Evolutionary conservation across 2,888 invertebrate genomes (phyloP), one percentile per base, ranked within the genome.

Genomic region (Glyphotaelius pellucidus): DNA sequence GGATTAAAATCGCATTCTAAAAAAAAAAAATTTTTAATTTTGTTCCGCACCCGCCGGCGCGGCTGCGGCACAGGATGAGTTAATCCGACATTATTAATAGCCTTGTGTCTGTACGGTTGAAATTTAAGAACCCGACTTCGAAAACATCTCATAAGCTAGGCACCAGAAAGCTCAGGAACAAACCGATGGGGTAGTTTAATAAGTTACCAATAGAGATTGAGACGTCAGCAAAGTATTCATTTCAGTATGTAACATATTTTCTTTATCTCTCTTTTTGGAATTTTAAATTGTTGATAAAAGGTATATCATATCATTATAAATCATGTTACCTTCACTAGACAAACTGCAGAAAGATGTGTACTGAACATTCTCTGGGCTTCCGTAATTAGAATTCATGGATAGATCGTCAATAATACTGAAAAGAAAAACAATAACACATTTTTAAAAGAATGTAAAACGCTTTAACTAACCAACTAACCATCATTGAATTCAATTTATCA

Each of bases 341-440:
- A 91, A 47, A 35, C 91, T 92, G 87, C 87, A 81, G 52, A 84
- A 89, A 14, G 90, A 90, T 31, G 89, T 88, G 47, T 91, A 92
- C 80, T 92, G 91, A 1, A 80, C 31, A 30, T 90, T 32, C 19
- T 90, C 91, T 30, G 91, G 35, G n/a, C 42, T 52, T 83, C 38
- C 80, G 79, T 30, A 79, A 79, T 89, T 90, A 19, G 79, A 35
- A 12, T 87, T 83, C 80, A 91, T 80, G 30, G 92, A 91, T 15
- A 52, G 5, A 80, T 91, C 91, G 80, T 90, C 91, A 31, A 91
- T 90, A 30, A 90, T 80, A 79, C 91, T 92, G 67, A 80, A 85
- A 91, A 79, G 14, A 90, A 88, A 83, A 88, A 42, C 12, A 83
- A 87, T 42, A 85, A 38, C 2, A 85, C 5, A 25, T 19, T 35